Base-by-base conservation (phyloP, 1,140 invertebrate species). In the Caerostris darwini region DNA sequence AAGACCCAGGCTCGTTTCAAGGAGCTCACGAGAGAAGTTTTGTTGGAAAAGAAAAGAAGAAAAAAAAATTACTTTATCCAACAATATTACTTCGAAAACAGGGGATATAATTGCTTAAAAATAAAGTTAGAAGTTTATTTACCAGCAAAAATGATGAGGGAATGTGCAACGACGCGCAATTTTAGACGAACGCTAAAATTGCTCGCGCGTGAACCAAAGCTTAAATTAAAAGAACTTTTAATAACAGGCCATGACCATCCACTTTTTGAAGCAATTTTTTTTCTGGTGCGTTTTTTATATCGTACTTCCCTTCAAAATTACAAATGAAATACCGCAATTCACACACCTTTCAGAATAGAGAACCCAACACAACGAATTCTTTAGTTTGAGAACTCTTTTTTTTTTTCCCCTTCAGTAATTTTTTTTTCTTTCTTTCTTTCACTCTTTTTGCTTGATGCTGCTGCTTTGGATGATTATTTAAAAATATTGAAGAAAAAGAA, bases 221-320 rank as follows among this genome's bases (percentile, higher is more conserved):
- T 71, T 59, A 93, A 93, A 93, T 93, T 93, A 93, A 93, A 93
- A 93, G 91, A 93, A 93, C 91, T 93, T 93, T 93, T 93, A 93
- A 93, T 93, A 93, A 93, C 77, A 93, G 91, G 61, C 58, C 53
- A 86, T 50, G 81, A n/a, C 91, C 54, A 81, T 57, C 56, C 8
- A 64, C 81, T 77, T 92, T 93, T 85, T 90, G 67, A 53, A 54
- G 53, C 86, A 53, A 34, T 8, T 58, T 67, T 17, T 93, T 93
- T 93, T 90, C 71, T 90, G 7, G 59, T 4, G n/a, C 19, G 8
- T 92, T 77, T 90, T 91, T 91, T 50, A 71, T 19, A 56, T 12
- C 14, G 34, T 12, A 8, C 83, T 93, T 81, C 54, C 61, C 86
- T 93, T 93, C 82, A 93, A 93, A 92, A 93, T 93, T 93, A 58